Base-by-base conservation (phyloP, 2,888 invertebrate species). In the Lasius platythorax region DNA sequence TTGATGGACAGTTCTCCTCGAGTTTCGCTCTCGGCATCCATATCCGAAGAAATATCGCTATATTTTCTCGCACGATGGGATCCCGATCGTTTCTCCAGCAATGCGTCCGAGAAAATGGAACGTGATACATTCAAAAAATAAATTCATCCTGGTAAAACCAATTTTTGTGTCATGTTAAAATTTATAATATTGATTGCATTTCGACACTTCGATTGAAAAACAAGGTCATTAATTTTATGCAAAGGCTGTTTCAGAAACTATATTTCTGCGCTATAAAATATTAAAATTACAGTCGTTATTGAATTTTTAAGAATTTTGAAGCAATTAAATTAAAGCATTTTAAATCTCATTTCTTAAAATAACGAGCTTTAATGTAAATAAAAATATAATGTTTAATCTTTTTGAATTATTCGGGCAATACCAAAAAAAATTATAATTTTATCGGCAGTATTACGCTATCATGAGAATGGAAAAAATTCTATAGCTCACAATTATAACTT, bases 401-500 rank as follows among this genome's bases (percentile, higher is more conserved):
- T 18, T 23, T 33, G 11, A 61, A 61, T 40, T 67, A 12, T 56
- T 56, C 30, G 18, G 18, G 28, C 53, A 72, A 23, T 1, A 37
- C 3, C 12, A 33, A 73, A 30, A 56, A 68, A 18, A 15, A 58
- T 68, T 79, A 33, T 79, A 70, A 61, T 18, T 79, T 70, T 18
- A 12, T 18, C 30, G 23, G n/a, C 18, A 37, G 33, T 23, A 50
- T 66, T 11, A 40, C 23, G 23, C 50, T 73, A 58, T 67, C 67
- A 8, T 53, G 9, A 56, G 33, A 66, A 58, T 2, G 12, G 18
- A 40, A 61, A 79, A 68, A 81, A 74, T 61, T 46, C 33, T 61
- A 33, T 43, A 58, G 46, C 46, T 61, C n/a, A 46, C 37, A 74
- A 81, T 79, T 79, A 79, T 73, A 81, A 81, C 33, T 74, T 75